Evolutionary conservation across 2,797 vertebrate genomes (phyloP), one percentile per base, ranked within the genome.

Genomic region (Podargus strigoides): DNA sequence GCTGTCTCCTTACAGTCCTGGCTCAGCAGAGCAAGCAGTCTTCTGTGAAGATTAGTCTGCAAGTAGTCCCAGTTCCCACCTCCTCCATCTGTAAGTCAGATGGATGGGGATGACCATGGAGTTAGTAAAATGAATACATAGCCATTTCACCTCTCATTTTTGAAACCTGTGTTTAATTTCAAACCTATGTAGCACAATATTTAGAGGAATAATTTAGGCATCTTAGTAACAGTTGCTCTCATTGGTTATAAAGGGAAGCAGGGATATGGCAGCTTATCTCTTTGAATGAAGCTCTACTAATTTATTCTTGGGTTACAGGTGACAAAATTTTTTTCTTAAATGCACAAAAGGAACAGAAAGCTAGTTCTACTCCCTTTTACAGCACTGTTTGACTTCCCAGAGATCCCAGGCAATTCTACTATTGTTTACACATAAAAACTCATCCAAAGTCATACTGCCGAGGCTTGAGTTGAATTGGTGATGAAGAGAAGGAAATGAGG

Each of bases 121-220:
- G 10, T 15, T 34, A 6, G 5, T 4, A 34, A 85, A n/a, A 6
- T 10, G 11, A 74, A 20, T 21, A 18, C 21, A 1, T 0, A 37
- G 7, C n/a, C 12, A 2, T 6, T 37, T 69, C 34, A 60, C 3
- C 5, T 1, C 10, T 53, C 17, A 5, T 12, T 21, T 49, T 8
- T 52, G 28, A 72, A 88, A 22, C 19, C 4, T 21, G 11, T 11
- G 4, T 11, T 55, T 42, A 3, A 46, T 55, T 64, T 60, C 87
- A 75, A 14, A 32, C 20, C 24, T 37, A 6, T 0, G 0, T 39
- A 10, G 26, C 12, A 9, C 14, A 16, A 7, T 4, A 10, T 53
- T 20, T 34, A 50, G 30, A 47, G n/a, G 18, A 69, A 32, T 36
- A 28, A 18, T 42, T 14, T 37, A 21, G 44, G 22, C 55, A 59